Evolutionary conservation across 2,797 vertebrate genomes (phyloP), one percentile per base, ranked within the genome.

Genomic region (Odontamblyopus rebecca): DNA sequence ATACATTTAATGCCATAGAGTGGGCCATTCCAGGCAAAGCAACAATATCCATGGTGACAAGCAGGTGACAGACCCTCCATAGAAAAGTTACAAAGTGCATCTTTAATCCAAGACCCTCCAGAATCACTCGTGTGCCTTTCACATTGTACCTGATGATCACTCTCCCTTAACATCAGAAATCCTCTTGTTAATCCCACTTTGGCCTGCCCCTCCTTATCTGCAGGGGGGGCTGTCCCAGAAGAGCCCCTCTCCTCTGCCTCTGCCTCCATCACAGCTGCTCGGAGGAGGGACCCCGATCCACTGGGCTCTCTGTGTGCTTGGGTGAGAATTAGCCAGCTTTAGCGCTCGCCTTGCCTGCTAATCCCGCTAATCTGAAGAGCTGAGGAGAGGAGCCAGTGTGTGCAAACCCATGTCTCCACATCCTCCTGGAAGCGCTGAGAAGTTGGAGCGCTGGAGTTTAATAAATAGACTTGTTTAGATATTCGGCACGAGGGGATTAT

Each of bases 311-410:
- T 71, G 76, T 89, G 87, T 86, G 90, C 88, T 86, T 87, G 86
- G 87, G 89, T 88, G 88, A 89, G 92, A 92, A 92, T 93, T 92
- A 92, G 86, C 85, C 86, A 80, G 87, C 86, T 89, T 92, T 91
- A 88, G 82, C 32, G 77, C 86, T 83, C 75, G 88, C 85, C 81
- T 90, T 66, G 80, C 82, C 80, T 89, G 84, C 79, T 92, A 92
- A 93, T 90, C 92, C 83, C 80, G 35, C 92, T 93, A 92, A 93
- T 93, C 92, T 89, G 85, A 83, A 59, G 60, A 70, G 78, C 81
- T 82, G 82, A 89, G 82, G 86, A 89, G 84, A 87, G 74, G 76
- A 83, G 83, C 85, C 73, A 83, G 77, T 89, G 82, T 67, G 81
- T 88, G 89, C 89, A 84, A 85, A 81, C 86, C 90, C 85, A 68